Evolutionary conservation across 2,888 invertebrate genomes (phyloP).

Genomic region (Spicauda simplicius): DNA sequence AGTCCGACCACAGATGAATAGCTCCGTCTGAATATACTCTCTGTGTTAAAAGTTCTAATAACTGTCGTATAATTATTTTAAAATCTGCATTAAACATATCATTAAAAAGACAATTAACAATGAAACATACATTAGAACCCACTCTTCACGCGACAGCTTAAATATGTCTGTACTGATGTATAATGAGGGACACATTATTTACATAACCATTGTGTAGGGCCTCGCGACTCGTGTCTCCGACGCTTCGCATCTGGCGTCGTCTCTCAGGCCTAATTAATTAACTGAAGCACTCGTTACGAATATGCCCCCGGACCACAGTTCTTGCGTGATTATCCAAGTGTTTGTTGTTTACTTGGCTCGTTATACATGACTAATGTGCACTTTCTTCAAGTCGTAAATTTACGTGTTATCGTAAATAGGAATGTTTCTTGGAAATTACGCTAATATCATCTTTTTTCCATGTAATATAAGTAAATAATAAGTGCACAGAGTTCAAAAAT

Average conservation of each 20-base stretch:
- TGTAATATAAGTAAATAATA: too few relatives aligned
- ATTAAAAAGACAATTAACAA: too few relatives aligned
- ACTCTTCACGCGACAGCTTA: background rate
- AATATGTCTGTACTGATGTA: background rate
- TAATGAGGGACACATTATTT: conserved; percentile 4
- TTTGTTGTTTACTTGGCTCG: conserved; percentile 1
- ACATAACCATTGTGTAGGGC: conserved; percentile 10
- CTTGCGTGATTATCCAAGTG: background rate
- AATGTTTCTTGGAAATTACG: too few relatives aligned
- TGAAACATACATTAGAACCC: too few relatives aligned
- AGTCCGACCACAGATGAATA: too few relatives aligned
- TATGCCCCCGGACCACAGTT: background rate
- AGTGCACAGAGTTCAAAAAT: too few relatives aligned
- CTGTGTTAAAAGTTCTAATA: too few relatives aligned
- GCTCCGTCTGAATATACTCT: too few relatives aligned
- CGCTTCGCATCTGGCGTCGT: conserved; percentile 11
- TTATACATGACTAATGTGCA: background rate
- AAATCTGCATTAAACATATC: too few relatives aligned
- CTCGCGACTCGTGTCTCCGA: background rate
- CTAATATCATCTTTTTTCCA: too few relatives aligned
- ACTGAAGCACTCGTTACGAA: conserved; percentile 55
- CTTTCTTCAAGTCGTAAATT: background rate
- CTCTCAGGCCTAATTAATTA: conserved; percentile 70
- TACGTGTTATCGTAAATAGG: background rate
- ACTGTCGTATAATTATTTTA: too few relatives aligned